Conservation (phyloP, 2,888 invertebrate species). For the Pseudococcus jackbeardsleyi region DNA sequence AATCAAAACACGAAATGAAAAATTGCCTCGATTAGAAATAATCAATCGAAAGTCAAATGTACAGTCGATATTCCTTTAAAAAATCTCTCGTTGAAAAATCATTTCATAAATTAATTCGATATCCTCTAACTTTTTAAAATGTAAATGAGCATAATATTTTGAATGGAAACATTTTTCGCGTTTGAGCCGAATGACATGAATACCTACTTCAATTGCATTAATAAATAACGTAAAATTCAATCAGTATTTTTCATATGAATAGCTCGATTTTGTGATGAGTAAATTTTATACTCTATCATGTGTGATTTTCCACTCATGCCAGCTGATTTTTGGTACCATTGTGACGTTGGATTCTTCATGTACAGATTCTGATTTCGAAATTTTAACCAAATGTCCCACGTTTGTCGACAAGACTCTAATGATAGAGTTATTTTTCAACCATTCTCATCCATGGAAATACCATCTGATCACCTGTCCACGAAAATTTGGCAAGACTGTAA, state of each 20-base stretch:
- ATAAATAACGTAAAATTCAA: not conserved
- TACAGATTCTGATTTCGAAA: not conserved
- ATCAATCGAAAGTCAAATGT: not conserved
- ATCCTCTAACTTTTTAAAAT: not conserved
- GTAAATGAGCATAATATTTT: not conserved
- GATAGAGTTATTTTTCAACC: not conserved
- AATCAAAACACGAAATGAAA: not conserved
- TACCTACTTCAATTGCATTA: not conserved
- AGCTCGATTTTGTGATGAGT: not conserved
- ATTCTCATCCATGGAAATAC: not conserved
- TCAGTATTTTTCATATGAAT: not conserved
- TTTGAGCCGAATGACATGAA: not conserved
- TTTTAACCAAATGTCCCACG: not conserved
- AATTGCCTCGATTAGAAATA: not conserved
- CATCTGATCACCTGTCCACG: not conserved
- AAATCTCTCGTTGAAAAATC: not conserved
- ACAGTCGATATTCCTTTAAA: not conserved
- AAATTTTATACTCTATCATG: not conserved
- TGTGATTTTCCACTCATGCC: not conserved
- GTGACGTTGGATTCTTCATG: not conserved
- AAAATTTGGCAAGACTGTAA: slow-evolving; percentile 23
- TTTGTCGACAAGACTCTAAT: not conserved
- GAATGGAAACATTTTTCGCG: not conserved
- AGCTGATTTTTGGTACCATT: not conserved
- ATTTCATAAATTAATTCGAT: not conserved